phyloP scores from a whole-genome alignment of 2,888 invertebrate genomes.

The Andrena flavipes region DNA sequence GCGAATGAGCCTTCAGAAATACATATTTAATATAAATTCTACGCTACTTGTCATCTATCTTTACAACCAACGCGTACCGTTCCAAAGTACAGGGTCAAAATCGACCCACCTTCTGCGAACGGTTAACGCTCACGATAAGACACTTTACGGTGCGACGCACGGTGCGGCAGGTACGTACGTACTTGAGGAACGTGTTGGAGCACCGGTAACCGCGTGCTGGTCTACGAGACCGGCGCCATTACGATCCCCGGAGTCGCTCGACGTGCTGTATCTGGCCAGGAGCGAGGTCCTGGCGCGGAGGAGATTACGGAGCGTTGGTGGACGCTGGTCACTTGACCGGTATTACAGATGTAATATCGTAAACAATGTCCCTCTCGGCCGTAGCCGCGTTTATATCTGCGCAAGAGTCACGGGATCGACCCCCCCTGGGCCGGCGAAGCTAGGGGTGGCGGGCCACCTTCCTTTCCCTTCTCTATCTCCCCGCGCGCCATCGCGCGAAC shows the following conservation, averaged over 20 bases:
- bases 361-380: conserved; percentile 79
- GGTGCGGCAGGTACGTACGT: conserved; percentile 31
- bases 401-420: conserved; percentile 63
- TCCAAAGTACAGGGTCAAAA: neutral
- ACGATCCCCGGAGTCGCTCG: conserved; percentile 59
- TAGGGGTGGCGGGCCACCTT: conserved; percentile 45
- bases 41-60: no score
- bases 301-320: conserved; percentile 76
- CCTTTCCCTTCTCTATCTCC: conserved; percentile 60
- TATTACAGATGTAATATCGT: conserved; percentile 82
- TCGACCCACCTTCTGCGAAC: neutral
- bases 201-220: conserved; percentile 21
- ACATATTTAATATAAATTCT: no score
- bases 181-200: conserved; percentile 61
- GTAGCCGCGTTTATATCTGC: conserved; percentile 66
- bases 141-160: neutral
- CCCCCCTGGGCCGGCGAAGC: conserved; percentile 23
- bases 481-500: conserved; percentile 61
- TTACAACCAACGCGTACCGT: neutral
- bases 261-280: conserved; percentile 83
- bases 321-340: conserved; percentile 80
- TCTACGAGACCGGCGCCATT: conserved; percentile 47
- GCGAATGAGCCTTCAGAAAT: no score
- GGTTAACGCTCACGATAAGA: neutral
- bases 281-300: conserved; percentile 69